phyloP scores from a whole-genome alignment of 1,140 invertebrate genomes.

The Sitophilus oryzae region DNA sequence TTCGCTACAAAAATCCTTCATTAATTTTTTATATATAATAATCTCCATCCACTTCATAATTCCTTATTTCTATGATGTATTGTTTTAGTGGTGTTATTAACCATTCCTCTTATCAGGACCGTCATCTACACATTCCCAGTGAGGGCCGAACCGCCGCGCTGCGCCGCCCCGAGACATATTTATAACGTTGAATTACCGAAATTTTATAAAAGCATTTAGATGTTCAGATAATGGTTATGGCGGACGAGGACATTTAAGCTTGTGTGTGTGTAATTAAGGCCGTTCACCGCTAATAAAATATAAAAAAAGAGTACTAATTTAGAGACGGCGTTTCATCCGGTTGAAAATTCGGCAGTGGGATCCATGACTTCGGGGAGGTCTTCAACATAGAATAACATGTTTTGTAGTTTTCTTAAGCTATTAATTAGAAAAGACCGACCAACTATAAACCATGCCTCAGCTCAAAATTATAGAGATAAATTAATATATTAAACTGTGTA shows the following conservation, averaged over 20 bases:
- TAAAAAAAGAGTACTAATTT: slow-evolving; percentile 7
- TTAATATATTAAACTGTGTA: no score
- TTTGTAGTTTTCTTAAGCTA: no score
- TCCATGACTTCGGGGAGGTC: background rate
- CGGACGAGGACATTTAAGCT: slow-evolving; percentile 3
- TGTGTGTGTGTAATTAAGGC: slow-evolving; percentile 4
- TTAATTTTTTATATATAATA: no score
- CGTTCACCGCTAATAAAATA: slow-evolving; percentile 6
- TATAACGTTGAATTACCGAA: slow-evolving; percentile 14
- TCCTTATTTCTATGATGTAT: slow-evolving; percentile 12
- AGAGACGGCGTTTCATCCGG: background rate
- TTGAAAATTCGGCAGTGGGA: background rate
- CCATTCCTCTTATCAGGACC: background rate
- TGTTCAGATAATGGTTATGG: slow-evolving; percentile 5
- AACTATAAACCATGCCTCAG: no score
- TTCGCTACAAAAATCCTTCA: no score
- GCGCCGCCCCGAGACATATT: slow-evolving; percentile 15
- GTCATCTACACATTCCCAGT: slow-evolving; percentile 1
- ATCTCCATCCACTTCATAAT: no score
- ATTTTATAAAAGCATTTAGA: slow-evolving; percentile 12
- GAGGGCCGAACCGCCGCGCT: no score
- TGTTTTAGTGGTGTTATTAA: slow-evolving; percentile 2
- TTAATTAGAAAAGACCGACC: no score
- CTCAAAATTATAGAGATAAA: no score
- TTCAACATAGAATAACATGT: no score